Evolutionary conservation across 92 coral and sea anemone genomes (phyloP).

Genomic region (Palythoa heliodiscus): DNA sequence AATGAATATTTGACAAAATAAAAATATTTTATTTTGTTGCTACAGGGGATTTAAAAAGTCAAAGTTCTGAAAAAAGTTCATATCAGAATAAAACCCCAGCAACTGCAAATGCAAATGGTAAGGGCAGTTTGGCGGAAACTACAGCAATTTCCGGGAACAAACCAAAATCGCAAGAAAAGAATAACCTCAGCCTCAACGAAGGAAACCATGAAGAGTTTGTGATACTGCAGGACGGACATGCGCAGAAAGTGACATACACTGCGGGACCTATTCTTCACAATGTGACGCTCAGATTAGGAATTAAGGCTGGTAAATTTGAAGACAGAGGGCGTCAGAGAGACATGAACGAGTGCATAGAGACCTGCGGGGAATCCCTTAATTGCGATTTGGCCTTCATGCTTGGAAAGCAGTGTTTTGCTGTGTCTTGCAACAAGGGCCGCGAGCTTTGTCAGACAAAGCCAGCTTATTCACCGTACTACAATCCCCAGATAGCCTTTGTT

Average conservation of each 20-base stretch:
- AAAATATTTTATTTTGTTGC: background rate
- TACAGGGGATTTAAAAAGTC: constrained; percentile 13
- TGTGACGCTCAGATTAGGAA: constrained; percentile 78
- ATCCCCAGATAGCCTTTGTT: constrained; percentile 83
- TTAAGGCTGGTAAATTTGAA: constrained; percentile 82
- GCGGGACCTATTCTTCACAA: constrained; percentile 71
- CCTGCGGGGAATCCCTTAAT: constrained; percentile 75
- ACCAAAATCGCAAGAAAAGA: background rate
- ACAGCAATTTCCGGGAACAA: background rate
- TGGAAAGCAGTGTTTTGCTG: constrained; percentile 89
- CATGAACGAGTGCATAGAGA: constrained; percentile 76
- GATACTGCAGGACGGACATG: constrained; percentile 59
- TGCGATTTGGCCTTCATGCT: constrained; percentile 96
- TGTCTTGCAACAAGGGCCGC: constrained; percentile 66
- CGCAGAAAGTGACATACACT: constrained; percentile 63
- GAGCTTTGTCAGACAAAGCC: constrained; percentile 80
- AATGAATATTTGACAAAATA: background rate
- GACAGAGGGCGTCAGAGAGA: constrained; percentile 73
- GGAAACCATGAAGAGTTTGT: constrained; percentile 66
- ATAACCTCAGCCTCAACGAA: constrained; percentile 15
- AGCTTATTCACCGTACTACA: constrained; percentile 80
- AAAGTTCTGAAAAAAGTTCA: background rate
- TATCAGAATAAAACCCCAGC: background rate
- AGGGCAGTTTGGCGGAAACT: constrained; percentile 25
- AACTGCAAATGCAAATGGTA: constrained; percentile 19